Conservation (phyloP, 2,113 vertebrate species). For the Microcebus lehilahytsara region DNA sequence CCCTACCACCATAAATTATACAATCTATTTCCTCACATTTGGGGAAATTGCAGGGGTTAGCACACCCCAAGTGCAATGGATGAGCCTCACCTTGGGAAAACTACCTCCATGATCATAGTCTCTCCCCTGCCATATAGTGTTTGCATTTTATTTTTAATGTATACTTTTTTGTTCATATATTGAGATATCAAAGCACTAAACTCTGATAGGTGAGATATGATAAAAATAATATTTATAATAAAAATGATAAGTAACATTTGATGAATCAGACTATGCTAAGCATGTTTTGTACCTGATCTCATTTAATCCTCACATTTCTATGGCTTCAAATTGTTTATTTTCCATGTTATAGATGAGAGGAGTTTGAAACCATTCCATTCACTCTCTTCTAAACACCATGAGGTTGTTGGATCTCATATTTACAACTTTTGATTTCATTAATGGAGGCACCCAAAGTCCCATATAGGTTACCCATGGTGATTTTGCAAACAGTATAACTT, state of each 20-base stretch:
- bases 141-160: background rate
- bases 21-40: background rate
- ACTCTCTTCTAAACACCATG: background rate
- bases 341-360: background rate
- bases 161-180: background rate
- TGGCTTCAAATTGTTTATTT: background rate
- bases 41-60: background rate
- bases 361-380: background rate
- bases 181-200: background rate
- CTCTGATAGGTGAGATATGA: background rate
- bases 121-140: background rate
- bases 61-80: background rate
- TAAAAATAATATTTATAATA: background rate
- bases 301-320: background rate
- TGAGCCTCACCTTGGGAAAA: background rate
- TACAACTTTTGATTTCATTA: background rate
- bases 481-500: background rate
- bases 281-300: background rate
- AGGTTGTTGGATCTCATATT: background rate
- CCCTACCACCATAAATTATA: background rate
- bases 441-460: background rate
- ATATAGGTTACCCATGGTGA: background rate
- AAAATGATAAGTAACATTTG: background rate
- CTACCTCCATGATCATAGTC: background rate
- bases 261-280: background rate